These are phyloP conservation scores for Enteromius radiatus DNA, from an alignment of 2,797 vertebrate species.

Conservation along the genomic window DNA sequence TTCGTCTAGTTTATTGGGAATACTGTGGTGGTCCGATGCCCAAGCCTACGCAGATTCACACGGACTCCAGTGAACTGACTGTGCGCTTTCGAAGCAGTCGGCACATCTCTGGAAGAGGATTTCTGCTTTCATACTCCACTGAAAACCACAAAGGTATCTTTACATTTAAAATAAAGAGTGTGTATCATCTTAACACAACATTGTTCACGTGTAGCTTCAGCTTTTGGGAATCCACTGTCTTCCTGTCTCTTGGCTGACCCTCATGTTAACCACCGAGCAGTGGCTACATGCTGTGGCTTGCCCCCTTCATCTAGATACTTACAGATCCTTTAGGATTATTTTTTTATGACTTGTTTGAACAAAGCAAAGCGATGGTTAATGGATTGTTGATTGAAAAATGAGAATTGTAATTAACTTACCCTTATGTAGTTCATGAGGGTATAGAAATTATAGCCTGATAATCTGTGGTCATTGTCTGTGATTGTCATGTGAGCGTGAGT, in stretches of 20 bases:
- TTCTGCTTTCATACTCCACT: conserved; percentile 83
- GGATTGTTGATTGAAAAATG: not conserved
- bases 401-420: not conserved
- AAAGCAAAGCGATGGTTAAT: conserved; percentile 10
- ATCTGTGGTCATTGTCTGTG: conserved; percentile 8
- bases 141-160: conserved; percentile 82
- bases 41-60: conserved; percentile 71
- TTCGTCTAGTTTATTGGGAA: conserved; percentile 66
- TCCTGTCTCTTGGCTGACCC: conserved; percentile 23
- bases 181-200: not conserved
- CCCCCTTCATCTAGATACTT: conserved; percentile 4
- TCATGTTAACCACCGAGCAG: not conserved
- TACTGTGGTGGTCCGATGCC: conserved; percentile 77
- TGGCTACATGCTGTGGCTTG: conserved; percentile 26
- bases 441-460: not conserved
- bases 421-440: not conserved
- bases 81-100: conserved; percentile 81
- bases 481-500: conserved; percentile 11
- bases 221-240: not conserved
- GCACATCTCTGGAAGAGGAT: conserved; percentile 84
- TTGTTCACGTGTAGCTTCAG: not conserved
- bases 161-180: not conserved
- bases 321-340: conserved; percentile 4
- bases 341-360: conserved; percentile 31
- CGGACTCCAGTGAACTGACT: conserved; percentile 79